Percentiles rank a stretch among this genome's conserved stretches.
Conservation (phyloP, 2,113 vertebrate genomes). For the Crotalus horridus region DNA sequence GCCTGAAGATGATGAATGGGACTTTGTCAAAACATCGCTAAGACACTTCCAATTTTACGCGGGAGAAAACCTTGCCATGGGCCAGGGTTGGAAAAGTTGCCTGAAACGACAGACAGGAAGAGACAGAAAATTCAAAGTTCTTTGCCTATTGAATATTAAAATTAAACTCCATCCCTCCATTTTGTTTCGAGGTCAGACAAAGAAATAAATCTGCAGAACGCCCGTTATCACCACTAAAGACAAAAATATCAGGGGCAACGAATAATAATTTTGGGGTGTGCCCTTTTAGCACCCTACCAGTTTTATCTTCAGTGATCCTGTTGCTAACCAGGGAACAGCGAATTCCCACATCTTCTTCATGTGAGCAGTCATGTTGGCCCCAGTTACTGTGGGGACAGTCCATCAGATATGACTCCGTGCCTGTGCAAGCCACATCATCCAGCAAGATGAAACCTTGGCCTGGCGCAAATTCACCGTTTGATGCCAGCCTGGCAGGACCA, state of each 20-base stretch:
- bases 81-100: not conserved
- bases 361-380: slow-evolving; percentile 92
- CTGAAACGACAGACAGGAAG: not conserved
- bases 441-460: slow-evolving; percentile 84
- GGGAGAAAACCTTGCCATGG: not conserved
- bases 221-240: not conserved
- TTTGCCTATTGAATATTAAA: not conserved
- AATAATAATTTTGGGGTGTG: not conserved
- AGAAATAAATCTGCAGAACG: not conserved
- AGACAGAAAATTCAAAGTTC: not conserved
- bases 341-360: slow-evolving; percentile 86
- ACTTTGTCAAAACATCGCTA: too few species aligned
- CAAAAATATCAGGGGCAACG: not conserved
- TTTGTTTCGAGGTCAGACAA: not conserved
- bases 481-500: slow-evolving; percentile 58
- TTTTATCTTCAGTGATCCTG: slow-evolving; percentile 28
- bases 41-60: too few species aligned
- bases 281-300: slow-evolving; percentile 42
- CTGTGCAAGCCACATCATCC: slow-evolving; percentile 83
- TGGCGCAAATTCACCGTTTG: slow-evolving; percentile 71
- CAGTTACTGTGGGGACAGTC: slow-evolving; percentile 85
- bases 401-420: slow-evolving; percentile 80
- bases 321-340: slow-evolving; percentile 70
- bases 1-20: too few species aligned
- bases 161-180: not conserved